Base-by-base conservation (phyloP, 1,140 invertebrate genomes). In the Drosophila truncata region DNA sequence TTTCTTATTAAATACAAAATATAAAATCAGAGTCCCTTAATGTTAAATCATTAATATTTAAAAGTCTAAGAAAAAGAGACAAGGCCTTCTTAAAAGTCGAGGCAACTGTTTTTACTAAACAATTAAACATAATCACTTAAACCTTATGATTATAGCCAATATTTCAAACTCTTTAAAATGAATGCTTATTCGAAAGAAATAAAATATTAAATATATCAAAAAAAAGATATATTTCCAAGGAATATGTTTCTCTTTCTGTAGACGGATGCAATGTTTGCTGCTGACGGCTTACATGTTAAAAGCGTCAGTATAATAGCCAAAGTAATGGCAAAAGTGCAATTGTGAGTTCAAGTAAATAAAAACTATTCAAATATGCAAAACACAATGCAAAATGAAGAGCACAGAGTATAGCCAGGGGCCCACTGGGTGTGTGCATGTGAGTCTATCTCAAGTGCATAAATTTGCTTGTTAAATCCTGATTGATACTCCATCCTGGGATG, bases 331-430 rank as follows among this genome's bases (percentile, higher is more conserved):
- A 90, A 90, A 90, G 86, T 90, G 86, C 86, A 90, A 90, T 90
- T 90, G 86, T 82, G 82, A 90, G 86, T 90, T 91, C 79, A 91
- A 91, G 86, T 90, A 91, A 90, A 91, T 90, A 91, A 91, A 90
- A 90, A 91, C 82, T 86, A 80, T 86, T 90, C 82, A 91, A 91
- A 90, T 90, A 90, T 90, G 86, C 82, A 90, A 91, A 91, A 80
- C 75, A 90, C 81, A 88, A 84, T 84, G 72, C 73, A 88, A 81
- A 80, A 88, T 88, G 82, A 88, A 88, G 44, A 71, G 75, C 44
- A 58, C 62, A 42, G 46, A 59, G 69, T 49, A 29, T 39, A 35
- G 44, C 72, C 54, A 16, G 62, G 33, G 54, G 33, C 69, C 10
- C 44, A 29, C 31, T 23, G 52, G 52, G 20, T 37, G 20, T 35